phyloP scores from a whole-genome alignment of 2,113 vertebrate species.

The Dascyllus trimaculatus region DNA sequence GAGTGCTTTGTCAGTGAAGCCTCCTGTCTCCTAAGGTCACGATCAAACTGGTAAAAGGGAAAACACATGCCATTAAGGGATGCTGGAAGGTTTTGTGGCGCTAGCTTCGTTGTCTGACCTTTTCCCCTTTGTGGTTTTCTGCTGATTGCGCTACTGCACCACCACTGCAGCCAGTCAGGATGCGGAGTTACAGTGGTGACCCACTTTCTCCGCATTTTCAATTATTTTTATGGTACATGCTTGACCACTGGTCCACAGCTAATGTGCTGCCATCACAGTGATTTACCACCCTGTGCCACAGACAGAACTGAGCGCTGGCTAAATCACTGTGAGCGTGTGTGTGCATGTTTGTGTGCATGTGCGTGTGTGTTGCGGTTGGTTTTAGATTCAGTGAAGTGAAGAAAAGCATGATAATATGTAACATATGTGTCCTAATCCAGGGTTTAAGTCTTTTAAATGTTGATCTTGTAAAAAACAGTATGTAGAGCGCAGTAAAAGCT shows the following conservation, averaged over 20 bases:
- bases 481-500: background rate
- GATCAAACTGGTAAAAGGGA: conserved; percentile 78
- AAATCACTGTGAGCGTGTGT: conserved; percentile 9
- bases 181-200: conserved; percentile 25
- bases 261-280: conserved; percentile 62
- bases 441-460: conserved; percentile 15
- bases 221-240: conserved; percentile 70
- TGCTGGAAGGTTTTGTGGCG: background rate
- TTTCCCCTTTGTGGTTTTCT: conserved; percentile 29
- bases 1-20: conserved; percentile 53
- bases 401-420: conserved; percentile 9
- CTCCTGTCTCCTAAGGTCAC: conserved; percentile 84
- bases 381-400: conserved; percentile 39
- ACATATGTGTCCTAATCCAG: conserved; percentile 15
- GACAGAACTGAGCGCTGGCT: conserved; percentile 17
- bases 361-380: background rate
- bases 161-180: conserved; percentile 5
- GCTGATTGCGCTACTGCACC: conserved; percentile 31
- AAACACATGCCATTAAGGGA: conserved; percentile 10
- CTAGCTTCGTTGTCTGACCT: conserved; percentile 19
- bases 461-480: background rate
- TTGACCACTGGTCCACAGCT: conserved; percentile 65
- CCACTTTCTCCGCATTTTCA: conserved; percentile 67
- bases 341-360: background rate
- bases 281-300: conserved; percentile 49